Conservation (phyloP, 2,797 vertebrate genomes). For the Sorex maritimensis region DNA sequence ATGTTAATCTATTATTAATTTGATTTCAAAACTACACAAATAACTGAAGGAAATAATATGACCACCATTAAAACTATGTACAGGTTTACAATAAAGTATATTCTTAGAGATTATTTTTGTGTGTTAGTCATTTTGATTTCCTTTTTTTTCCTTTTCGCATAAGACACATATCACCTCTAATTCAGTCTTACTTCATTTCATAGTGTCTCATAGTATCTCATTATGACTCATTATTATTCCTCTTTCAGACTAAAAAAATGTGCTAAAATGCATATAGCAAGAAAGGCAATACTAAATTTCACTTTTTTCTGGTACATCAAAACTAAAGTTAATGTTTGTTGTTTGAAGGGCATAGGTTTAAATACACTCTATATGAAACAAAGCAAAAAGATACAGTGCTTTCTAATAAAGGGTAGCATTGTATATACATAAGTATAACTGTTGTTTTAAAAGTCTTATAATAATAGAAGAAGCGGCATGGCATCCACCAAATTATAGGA, state of each 20-base stretch:
- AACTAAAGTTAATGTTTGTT: neutral
- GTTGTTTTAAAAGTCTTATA: neutral
- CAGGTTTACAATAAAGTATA: neutral
- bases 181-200: neutral
- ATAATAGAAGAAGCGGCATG: too few species aligned
- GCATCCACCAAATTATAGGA: too few species aligned
- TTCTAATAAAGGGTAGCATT: neutral
- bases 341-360: neutral
- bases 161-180: neutral
- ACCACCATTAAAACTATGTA: neutral
- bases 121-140: neutral
- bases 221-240: neutral
- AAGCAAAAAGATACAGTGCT: neutral
- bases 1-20: neutral
- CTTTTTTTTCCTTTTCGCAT: neutral
- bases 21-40: conserved; percentile 20
- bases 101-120: neutral
- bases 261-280: neutral
- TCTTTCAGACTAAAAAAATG: neutral
- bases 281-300: neutral
- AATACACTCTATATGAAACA: neutral
- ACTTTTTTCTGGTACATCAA: conserved; percentile 12
- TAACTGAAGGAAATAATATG: neutral
- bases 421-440: neutral
- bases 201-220: neutral